Conservation (phyloP, 2,888 invertebrate species). For the Heliconius cydno region DNA sequence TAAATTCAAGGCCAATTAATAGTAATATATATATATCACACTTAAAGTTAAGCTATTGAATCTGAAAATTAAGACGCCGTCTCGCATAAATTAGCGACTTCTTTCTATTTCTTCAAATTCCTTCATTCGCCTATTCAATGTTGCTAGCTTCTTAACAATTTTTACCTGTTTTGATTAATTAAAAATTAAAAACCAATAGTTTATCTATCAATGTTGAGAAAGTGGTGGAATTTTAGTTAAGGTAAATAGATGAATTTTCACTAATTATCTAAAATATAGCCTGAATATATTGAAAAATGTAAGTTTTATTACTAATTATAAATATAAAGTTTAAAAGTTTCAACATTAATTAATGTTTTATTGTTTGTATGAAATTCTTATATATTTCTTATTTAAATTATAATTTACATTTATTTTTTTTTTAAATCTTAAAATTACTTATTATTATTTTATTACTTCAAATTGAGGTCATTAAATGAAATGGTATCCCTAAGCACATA, state of each 20-base stretch:
- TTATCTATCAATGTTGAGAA: not conserved
- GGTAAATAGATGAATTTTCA: not conserved
- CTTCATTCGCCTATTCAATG: slow-evolving; percentile 67
- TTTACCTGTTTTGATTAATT: slow-evolving; percentile 3
- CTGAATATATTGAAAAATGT: not conserved
- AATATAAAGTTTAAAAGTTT: not conserved
- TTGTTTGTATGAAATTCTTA: too few relatives aligned
- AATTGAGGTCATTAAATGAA: not conserved
- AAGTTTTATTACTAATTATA: not conserved
- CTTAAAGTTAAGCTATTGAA: slow-evolving; percentile 72
- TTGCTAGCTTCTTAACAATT: slow-evolving; percentile 52
- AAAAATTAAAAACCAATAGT: not conserved
- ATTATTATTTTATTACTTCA: not conserved
- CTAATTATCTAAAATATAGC: not conserved
- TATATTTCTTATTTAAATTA: too few relatives aligned
- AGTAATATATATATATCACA: slow-evolving; percentile 69
- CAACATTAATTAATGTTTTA: not conserved
- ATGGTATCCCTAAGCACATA: slow-evolving; percentile 8
- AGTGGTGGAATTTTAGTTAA: not conserved
- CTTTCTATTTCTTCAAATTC: slow-evolving; percentile 77
- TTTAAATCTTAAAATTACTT: not conserved
- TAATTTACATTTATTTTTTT: not conserved
- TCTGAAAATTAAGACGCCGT: slow-evolving; percentile 81
- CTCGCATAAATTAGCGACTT: slow-evolving; percentile 77
- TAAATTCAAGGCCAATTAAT: slow-evolving; percentile 65